Percentiles rank a stretch among this genome's conserved stretches.
Evolutionary conservation across 2,113 vertebrate species (phyloP).

Genomic region (Okapia johnstoni): DNA sequence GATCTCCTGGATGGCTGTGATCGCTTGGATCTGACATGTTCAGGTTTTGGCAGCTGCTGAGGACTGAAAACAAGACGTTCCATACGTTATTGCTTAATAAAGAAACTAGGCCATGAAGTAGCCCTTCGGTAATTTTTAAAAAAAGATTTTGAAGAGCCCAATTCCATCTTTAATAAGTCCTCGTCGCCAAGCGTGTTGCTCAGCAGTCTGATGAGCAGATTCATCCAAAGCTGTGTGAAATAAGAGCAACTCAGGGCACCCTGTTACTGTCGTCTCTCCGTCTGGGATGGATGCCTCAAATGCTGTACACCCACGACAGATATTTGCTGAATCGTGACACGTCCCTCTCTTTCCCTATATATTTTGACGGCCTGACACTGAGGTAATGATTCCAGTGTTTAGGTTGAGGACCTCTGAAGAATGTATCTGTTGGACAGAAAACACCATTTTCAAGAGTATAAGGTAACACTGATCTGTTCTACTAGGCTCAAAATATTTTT

Average conservation of each 20-base stretch:
- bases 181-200: not conserved
- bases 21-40: slow-evolving; percentile 49
- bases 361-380: not conserved
- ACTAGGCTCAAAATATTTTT: not conserved
- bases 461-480: slow-evolving; percentile 1
- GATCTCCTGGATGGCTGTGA: slow-evolving; percentile 34
- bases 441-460: not conserved
- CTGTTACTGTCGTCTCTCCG: not conserved
- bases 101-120: slow-evolving; percentile 55
- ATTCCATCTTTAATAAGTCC: not conserved
- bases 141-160: slow-evolving; percentile 29
- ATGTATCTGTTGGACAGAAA: not conserved
- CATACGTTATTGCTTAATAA: slow-evolving; percentile 48
- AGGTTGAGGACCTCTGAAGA: not conserved
- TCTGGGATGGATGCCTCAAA: not conserved
- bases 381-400: not conserved
- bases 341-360: not conserved
- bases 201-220: not conserved
- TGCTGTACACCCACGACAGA: not conserved
- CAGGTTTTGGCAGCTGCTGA: slow-evolving; percentile 36
- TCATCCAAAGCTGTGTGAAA: not conserved
- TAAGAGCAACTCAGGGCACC: not conserved
- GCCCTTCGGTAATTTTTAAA: slow-evolving; percentile 31
- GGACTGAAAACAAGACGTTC: slow-evolving; percentile 34
- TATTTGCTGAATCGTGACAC: not conserved